A percentile compares a stretch with the other conserved stretches of the same genome.
Conservation (phyloP, 2,113 vertebrate genomes). For the Cinclus mexicanus region DNA sequence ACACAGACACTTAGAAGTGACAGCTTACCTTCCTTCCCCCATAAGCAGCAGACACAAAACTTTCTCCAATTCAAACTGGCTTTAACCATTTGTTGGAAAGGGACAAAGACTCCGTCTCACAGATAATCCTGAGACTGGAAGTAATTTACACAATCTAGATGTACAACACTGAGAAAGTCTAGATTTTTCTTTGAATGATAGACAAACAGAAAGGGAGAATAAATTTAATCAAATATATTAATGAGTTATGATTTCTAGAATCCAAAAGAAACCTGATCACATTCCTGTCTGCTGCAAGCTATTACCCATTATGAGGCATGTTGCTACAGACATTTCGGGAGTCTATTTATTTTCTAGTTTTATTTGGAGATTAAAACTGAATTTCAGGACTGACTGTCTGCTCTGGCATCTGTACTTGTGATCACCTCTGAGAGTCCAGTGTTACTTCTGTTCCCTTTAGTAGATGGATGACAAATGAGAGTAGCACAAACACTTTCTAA, state of each 20-base stretch:
- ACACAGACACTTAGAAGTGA: background rate
- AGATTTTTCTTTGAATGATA: background rate
- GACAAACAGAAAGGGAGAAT: background rate
- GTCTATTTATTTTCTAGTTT: background rate
- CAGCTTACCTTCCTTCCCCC: background rate
- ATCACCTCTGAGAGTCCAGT: background rate
- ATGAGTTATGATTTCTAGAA: background rate
- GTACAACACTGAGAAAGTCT: background rate
- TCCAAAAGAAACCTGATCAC: background rate
- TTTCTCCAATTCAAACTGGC: background rate
- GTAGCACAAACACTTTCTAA: background rate
- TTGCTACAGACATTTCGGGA: fast-evolving
- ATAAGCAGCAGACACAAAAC: background rate
- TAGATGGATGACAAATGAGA: background rate
- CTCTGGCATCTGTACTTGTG: background rate
- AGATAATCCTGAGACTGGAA: background rate
- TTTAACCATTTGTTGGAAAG: background rate
- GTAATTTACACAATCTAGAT: background rate
- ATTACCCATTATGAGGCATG: background rate
- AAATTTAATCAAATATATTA: background rate
- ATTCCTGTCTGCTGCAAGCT: background rate
- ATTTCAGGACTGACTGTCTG: background rate
- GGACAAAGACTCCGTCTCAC: background rate
- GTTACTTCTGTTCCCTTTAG: background rate
- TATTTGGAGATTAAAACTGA: background rate